Conservation (phyloP, 2,797 vertebrate genomes). For the Valencia hispanica region DNA sequence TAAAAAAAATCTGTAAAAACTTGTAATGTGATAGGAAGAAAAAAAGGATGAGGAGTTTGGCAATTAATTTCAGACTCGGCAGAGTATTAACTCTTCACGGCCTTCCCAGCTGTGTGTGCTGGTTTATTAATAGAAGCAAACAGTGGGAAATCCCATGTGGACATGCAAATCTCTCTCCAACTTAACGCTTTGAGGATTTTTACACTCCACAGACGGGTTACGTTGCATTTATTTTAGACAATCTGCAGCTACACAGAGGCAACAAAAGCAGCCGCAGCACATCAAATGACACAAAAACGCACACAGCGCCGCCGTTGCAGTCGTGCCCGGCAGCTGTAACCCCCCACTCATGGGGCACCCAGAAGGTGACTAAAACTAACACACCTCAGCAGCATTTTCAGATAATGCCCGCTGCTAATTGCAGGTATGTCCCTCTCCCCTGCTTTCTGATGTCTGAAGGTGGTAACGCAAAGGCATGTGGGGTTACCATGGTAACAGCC, state of each 20-base stretch:
- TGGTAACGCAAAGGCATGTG: conserved; percentile 54
- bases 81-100: conserved; percentile 10
- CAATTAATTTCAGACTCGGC: conserved; percentile 11
- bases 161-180: conserved; percentile 11
- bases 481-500: conserved; percentile 60
- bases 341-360: conserved; percentile 11
- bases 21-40: background rate
- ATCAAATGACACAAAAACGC: background rate
- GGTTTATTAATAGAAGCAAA: conserved; percentile 24
- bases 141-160: conserved; percentile 14
- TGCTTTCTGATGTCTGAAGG: conserved; percentile 40
- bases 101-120: conserved; percentile 23
- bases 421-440: conserved; percentile 12
- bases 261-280: background rate
- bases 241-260: background rate
- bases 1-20: background rate
- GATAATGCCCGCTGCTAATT: conserved; percentile 12
- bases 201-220: background rate
- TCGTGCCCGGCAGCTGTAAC: background rate
- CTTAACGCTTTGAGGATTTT: background rate
- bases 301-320: background rate
- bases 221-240: background rate
- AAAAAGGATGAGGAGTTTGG: conserved; percentile 11
- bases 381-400: background rate
- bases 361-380: conserved; percentile 27